A percentile compares a stretch with the other conserved stretches of the same genome.
phyloP scores from a whole-genome alignment of 2,113 vertebrate genomes.

The Sylvicapra grimmia region DNA sequence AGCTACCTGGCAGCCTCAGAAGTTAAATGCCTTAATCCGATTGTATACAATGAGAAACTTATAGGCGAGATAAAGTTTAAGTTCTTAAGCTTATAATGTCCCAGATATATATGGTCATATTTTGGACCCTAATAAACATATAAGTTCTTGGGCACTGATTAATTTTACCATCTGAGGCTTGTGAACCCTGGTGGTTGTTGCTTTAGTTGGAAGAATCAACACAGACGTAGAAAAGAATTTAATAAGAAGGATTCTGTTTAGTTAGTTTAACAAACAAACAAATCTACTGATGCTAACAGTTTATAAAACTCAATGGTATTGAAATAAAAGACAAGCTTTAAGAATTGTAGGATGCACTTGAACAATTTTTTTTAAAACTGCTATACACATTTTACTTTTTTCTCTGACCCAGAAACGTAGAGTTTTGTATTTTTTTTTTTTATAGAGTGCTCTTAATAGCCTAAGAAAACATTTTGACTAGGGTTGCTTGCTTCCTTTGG shows the following conservation, averaged over 20 bases:
- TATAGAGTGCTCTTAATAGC: constrained; percentile 62
- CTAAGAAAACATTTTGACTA: constrained; percentile 76
- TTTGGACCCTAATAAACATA: background rate
- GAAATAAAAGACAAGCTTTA: background rate
- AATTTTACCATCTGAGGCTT: background rate
- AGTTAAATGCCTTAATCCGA: background rate
- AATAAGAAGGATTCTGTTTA: constrained; percentile 7
- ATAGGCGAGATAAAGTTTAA: background rate
- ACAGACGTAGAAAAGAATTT: constrained; percentile 27
- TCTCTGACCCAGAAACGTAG: constrained; percentile 61
- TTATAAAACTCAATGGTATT: constrained; percentile 8
- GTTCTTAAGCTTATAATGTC: background rate
- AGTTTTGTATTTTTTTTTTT: constrained; percentile 38
- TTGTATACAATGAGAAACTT: background rate
- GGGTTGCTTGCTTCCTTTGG: constrained; percentile 66
- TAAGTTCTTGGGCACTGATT: background rate
- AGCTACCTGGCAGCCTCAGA: background rate
- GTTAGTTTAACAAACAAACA: constrained; percentile 10
- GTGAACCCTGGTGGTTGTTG: background rate
- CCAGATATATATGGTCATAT: background rate
- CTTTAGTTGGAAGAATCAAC: constrained; percentile 1
- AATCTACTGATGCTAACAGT: background rate
- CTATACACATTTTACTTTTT: constrained; percentile 63
- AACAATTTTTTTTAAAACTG: constrained; percentile 49
- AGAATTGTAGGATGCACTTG: constrained; percentile 48